Conservation (phyloP, 2,888 invertebrate genomes). For the Erebia ligea region DNA sequence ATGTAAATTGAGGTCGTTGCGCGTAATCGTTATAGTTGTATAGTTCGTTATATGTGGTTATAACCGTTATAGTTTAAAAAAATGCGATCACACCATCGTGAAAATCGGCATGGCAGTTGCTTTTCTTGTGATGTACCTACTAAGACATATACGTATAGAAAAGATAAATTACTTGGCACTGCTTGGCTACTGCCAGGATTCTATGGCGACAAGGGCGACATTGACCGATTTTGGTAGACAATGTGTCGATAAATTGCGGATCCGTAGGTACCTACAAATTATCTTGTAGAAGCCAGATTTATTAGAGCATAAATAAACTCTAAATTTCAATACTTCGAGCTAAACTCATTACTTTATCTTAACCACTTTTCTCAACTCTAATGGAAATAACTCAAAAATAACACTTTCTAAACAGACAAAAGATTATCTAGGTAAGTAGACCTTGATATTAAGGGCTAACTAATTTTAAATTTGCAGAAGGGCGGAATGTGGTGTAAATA, state of each 20-base stretch:
- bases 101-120: background rate
- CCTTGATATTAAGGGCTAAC: no score
- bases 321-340: background rate
- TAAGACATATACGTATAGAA: background rate
- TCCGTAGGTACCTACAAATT: background rate
- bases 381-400: no score
- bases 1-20: no score
- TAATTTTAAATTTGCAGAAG: no score
- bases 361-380: no score
- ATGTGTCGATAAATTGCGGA: constrained; percentile 1
- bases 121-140: background rate
- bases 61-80: no score
- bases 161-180: background rate
- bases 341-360: background rate
- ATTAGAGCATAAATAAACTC: background rate
- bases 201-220: background rate
- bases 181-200: background rate
- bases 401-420: no score
- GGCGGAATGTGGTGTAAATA: no score
- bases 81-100: no score
- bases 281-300: background rate
- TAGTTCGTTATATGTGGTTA: no score
- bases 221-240: background rate
- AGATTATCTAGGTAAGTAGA: no score
- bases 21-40: no score